Percentiles rank a stretch among this genome's conserved stretches.
Evolutionary conservation across 2,888 invertebrate species (phyloP).

Genomic region (Drosophila putrida): DNA sequence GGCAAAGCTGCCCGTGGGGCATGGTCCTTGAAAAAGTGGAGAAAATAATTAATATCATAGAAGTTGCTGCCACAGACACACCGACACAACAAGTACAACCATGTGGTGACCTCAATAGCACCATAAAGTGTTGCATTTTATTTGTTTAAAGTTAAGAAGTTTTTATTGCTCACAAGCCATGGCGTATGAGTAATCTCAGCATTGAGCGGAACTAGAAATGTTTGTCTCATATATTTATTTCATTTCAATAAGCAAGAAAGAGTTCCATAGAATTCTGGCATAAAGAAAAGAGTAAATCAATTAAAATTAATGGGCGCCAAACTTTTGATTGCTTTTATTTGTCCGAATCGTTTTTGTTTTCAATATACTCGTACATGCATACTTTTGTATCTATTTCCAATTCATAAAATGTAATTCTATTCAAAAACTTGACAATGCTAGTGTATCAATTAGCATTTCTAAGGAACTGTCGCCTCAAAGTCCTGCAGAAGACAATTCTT

Average conservation of each 20-base stretch:
- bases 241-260: background rate
- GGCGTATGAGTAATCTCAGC: conserved; percentile 37
- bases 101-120: conserved; percentile 48
- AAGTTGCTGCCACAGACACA: conserved; percentile 15
- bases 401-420: conserved; percentile 25
- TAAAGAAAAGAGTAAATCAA: conserved; percentile 53
- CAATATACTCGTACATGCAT: conserved; percentile 15
- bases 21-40: conserved; percentile 84
- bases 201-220: conserved; percentile 36
- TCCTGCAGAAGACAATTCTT: conserved; percentile 4
- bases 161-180: conserved; percentile 42
- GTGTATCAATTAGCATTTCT: conserved; percentile 46
- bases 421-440: conserved; percentile 9
- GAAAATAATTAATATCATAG: conserved; percentile 46
- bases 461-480: conserved; percentile 1
- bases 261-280: conserved; percentile 36
- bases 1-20: conserved; percentile 87
- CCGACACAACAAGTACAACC: conserved; percentile 18
- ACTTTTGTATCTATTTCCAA: conserved; percentile 37
- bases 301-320: conserved; percentile 71
- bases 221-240: conserved; percentile 5
- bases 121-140: conserved; percentile 27
- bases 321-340: conserved; percentile 53
- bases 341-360: conserved; percentile 39
- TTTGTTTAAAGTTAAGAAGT: conserved; percentile 32